Base-by-base conservation (phyloP, 2,797 vertebrate genomes). In the Cephalopachus bancanus region DNA sequence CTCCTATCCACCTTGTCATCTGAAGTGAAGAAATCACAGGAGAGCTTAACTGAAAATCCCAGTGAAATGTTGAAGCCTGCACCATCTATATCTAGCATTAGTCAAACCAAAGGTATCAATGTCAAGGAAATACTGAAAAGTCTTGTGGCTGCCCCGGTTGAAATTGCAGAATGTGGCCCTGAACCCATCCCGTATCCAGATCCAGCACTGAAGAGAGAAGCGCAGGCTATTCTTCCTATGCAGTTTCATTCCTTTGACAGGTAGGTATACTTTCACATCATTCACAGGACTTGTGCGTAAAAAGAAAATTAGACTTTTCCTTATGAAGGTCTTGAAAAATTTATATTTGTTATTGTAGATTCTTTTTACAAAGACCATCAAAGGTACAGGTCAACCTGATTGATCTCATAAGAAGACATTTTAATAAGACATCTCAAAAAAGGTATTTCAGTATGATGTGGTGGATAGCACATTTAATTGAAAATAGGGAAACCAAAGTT, bases 211-310 rank as follows among this genome's bases (percentile, higher is more conserved):
- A 99, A 99, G 98, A 99, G 99, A 97, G 99, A 99, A 98, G 98
- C 99, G 3, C 99, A 99, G 60, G 99, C 99, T 64, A 98, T 99
- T 98, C 99, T 99, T 92, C 99, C 99, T 53, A 99, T 99, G 99
- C 99, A 99, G 98, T 99, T 99, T 98, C 99, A 99, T 98, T 99
- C 99, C 28, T 99, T 99, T 98, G 99, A 99, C 99, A 99, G 99
- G 99, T 99, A 98, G 96, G 98, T 97, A 28, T 88, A 24, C 65
- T 98, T 49, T 44, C 44, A 44, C 44, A 10, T 74, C 97, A 76
- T 83, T 98, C 89, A 55, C 84, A 51, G 86, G 92, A 7, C 60
- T 96, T 93, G 3, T n/a, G 19, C 10, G 10, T 33, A 51, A 28
- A 81, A 44, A 22, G 11, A 59, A 74, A 62, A 96, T 72, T 64